Evolutionary conservation across 2,797 vertebrate genomes (phyloP), one percentile per base, ranked within the genome.

Genomic region (Pelochelys cantorii): DNA sequence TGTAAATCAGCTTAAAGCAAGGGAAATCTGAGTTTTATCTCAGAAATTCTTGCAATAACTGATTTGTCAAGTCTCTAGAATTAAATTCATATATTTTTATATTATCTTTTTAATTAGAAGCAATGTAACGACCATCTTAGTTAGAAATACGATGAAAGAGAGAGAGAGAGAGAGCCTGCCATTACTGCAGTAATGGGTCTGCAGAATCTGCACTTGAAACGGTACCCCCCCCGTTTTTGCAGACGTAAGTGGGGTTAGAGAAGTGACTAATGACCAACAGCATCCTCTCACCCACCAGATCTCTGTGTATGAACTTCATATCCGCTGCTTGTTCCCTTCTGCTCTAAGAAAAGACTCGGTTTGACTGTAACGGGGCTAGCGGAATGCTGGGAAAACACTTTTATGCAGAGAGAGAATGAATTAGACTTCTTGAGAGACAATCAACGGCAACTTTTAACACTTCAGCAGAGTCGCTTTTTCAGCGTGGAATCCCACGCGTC

Each of bases 1-100:
- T 79, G 75, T 88, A 91, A 93, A 90, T 91, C 83, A 92, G 68
- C 85, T 92, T 91, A 89, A 91, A 85, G 89, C 34, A 90, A 90
- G 62, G 71, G 71, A 94, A 91, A 90, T 81, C 23, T 74, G 81
- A 93, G 57, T 93, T 75, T 75, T 94, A 81, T 94, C 55, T 92
- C 34, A 15, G 77, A 75, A 86, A 18, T 87, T 91, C 57, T 87
- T 96, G 56, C 42, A 13, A 59, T 85, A 27, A 81, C 83, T 92
- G 68, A 37, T 92, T 84, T 92, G 75, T 75, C 34, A 92, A 88
- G 34, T 6, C 93, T 59, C 25, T 57, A 87, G 68, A 42, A 75
- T 29, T 87, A 15, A 85, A 71, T 42, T 60, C 23, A 91, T 75
- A 25, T 60, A 60, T 12, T 60, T 60, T 48, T 48, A 48, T 48